Evolutionary conservation across 2,113 vertebrate species (phyloP).

Genomic region (Promerops cafer): DNA sequence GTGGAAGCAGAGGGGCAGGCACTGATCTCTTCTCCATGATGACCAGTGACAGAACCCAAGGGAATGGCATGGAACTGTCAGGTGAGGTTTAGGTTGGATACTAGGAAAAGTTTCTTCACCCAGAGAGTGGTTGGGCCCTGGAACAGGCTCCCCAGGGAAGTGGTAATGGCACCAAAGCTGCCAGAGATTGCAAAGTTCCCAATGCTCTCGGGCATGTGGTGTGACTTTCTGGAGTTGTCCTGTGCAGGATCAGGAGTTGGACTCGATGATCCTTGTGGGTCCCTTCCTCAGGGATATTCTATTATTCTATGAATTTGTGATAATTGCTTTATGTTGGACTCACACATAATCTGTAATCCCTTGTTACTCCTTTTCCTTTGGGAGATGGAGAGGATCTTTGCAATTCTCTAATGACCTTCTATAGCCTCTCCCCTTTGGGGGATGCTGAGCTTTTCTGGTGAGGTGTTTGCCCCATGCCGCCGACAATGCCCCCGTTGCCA

Average conservation of each 20-base stretch:
- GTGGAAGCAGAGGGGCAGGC: background rate
- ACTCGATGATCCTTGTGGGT: background rate
- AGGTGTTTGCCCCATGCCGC: rapidly evolving
- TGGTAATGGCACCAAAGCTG: background rate
- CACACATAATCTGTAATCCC: background rate
- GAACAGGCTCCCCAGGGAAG: background rate
- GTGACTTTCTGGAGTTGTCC: background rate
- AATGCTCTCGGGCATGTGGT: background rate
- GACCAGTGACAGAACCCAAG: background rate
- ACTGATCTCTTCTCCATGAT: background rate
- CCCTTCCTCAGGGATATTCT: background rate
- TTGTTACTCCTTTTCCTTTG: background rate
- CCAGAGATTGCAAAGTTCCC: background rate
- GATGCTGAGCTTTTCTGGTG: background rate
- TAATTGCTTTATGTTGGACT: background rate
- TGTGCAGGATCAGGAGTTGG: background rate
- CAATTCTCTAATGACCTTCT: background rate
- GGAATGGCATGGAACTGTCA: background rate
- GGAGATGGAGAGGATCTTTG: background rate
- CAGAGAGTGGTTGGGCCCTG: background rate
- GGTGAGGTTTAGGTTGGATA: background rate
- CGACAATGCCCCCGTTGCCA: rapidly evolving
- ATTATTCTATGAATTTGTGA: background rate
- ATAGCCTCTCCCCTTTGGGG: background rate
- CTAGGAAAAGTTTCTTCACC: background rate